Percentiles rank a stretch among this genome's conserved stretches.
phyloP scores from a whole-genome alignment of 1,140 invertebrate species.

The Drosophila burlai region DNA sequence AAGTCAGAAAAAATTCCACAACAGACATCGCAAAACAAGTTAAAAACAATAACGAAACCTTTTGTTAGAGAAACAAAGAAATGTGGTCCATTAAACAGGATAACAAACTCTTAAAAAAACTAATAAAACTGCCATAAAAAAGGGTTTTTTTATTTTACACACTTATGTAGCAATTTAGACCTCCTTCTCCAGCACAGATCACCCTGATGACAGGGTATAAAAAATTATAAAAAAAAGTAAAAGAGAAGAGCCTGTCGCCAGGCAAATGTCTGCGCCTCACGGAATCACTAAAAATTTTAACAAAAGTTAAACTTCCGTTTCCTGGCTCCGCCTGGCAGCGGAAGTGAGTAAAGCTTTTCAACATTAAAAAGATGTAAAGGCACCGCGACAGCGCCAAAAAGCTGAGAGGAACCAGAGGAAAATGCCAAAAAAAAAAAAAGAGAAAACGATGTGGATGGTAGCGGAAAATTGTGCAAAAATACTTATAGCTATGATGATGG shows the following conservation, averaged over 20 bases:
- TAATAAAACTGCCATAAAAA: constrained; percentile 1
- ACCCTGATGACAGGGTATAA: constrained; percentile 16
- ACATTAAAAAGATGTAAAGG: constrained; percentile 84
- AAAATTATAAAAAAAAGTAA: neutral
- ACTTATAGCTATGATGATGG: constrained; percentile 53
- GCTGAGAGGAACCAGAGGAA: constrained; percentile 52
- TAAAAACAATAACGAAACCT: constrained; percentile 14
- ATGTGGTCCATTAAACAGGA: neutral
- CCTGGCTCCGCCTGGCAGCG: constrained; percentile 67
- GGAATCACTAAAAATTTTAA: constrained; percentile 82
- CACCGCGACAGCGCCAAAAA: constrained; percentile 61
- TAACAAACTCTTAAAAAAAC: neutral
- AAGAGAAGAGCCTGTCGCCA: constrained; percentile 2
- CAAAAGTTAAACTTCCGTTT: constrained; percentile 83
- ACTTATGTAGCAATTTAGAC: constrained; percentile 3
- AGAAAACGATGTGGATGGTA: constrained; percentile 15
- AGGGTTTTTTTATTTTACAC: neutral
- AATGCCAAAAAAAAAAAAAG: constrained; percentile 5
- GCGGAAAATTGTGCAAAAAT: constrained; percentile 72
- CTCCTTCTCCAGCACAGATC: neutral
- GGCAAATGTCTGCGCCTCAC: constrained; percentile 66
- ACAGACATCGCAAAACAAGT: neutral
- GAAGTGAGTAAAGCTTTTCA: constrained; percentile 83
- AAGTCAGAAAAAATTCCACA: neutral
- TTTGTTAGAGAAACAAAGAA: constrained; percentile 14